Conservation (phyloP, 1,140 invertebrate species). For the Ips typographus region DNA sequence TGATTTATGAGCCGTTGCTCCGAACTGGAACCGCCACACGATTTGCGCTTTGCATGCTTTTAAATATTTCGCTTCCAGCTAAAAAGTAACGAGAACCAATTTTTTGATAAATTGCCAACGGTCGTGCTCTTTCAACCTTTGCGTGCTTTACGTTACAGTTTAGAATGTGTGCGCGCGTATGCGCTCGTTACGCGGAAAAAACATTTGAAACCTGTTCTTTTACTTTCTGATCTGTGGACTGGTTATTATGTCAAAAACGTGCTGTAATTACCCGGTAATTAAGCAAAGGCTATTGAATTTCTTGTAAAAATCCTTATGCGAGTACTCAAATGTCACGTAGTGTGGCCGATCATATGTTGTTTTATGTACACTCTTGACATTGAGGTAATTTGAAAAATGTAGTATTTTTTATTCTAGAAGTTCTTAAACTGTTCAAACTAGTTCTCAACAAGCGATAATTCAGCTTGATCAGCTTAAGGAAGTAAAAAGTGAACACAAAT, state of each 20-base stretch:
- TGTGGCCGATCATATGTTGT: no score
- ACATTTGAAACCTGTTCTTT: background rate
- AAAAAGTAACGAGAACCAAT: background rate
- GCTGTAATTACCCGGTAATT: background rate
- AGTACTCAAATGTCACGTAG: no score
- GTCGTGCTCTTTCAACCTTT: background rate
- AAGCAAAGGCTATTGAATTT: slow-evolving; percentile 3
- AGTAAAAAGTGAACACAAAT: no score
- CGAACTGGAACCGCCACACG: background rate
- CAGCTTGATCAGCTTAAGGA: no score
- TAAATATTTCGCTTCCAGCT: background rate
- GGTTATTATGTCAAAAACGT: background rate
- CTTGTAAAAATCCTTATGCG: background rate
- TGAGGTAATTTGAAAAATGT: no score
- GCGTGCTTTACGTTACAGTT: background rate
- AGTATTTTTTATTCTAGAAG: no score
- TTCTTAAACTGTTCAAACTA: no score
- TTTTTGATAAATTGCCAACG: background rate
- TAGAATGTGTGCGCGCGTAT: no score
- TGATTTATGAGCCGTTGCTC: background rate
- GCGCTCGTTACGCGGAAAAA: background rate
- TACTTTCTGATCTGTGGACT: background rate
- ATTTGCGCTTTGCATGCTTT: background rate
- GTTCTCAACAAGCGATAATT: no score
- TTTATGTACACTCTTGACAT: no score